Percentiles rank a stretch among this genome's conserved stretches.
Conservation (phyloP, 2,113 vertebrate genomes). For the Leptosomus discolor region DNA sequence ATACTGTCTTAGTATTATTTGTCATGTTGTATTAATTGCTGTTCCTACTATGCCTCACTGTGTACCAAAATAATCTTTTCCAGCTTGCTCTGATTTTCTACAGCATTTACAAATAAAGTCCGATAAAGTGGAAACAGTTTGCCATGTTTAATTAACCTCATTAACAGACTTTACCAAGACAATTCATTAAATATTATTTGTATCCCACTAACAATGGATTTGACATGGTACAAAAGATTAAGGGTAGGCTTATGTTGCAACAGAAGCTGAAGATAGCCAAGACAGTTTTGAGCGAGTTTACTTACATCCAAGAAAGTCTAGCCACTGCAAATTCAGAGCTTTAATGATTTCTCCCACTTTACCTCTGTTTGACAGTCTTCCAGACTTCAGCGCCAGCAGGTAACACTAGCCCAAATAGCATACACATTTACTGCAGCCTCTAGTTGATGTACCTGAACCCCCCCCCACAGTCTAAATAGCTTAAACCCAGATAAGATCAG, state of each 20-base stretch:
- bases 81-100: background rate
- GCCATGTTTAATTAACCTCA: background rate
- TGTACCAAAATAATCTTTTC: background rate
- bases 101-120: background rate
- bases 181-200: background rate
- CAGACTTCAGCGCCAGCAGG: background rate
- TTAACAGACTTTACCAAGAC: background rate
- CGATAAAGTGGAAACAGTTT: background rate
- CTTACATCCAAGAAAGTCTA: background rate
- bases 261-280: background rate
- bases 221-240: background rate
- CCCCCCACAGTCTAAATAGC: background rate
- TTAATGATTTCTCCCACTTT: background rate
- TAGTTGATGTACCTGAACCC: background rate
- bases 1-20: background rate
- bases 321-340: background rate
- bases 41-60: background rate
- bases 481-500: background rate
- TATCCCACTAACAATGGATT: background rate
- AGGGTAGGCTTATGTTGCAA: background rate
- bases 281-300: background rate
- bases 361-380: background rate
- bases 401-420: accelerated
- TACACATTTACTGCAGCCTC: background rate
- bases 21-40: background rate